Evolutionary conservation across 1,140 invertebrate species (phyloP).

Genomic region (Neoseiulus cucumeris): DNA sequence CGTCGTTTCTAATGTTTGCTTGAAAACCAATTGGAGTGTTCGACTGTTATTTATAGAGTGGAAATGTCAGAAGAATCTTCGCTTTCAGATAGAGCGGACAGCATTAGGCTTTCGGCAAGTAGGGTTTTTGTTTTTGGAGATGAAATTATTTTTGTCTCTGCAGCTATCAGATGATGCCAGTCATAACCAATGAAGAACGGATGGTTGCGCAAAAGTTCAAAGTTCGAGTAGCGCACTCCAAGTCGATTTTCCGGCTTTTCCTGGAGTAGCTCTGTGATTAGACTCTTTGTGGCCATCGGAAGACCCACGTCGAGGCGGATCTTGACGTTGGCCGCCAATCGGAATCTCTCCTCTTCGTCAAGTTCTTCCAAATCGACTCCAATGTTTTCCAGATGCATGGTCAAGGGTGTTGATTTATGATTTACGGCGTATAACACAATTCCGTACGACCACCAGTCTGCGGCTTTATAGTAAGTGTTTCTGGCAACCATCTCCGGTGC

Average conservation of each 20-base stretch:
- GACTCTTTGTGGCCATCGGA: neutral
- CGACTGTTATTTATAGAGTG: too few relatives aligned
- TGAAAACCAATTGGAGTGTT: too few relatives aligned
- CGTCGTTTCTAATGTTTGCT: too few relatives aligned
- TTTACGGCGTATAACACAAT: neutral
- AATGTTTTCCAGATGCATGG: neutral
- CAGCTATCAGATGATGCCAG: neutral
- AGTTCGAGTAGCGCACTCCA: neutral
- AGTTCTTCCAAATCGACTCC: neutral
- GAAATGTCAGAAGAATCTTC: too few relatives aligned
- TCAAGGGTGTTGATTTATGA: neutral
- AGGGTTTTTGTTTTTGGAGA: too few relatives aligned
- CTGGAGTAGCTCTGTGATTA: neutral
- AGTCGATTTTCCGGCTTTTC: neutral
- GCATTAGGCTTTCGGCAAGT: too few relatives aligned
- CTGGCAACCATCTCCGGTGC: neutral
- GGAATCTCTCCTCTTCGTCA: too few relatives aligned
- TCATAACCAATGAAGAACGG: neutral
- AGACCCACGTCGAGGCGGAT: neutral
- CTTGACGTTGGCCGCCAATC: neutral
- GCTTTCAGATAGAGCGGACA: too few relatives aligned
- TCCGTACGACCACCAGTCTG: constrained; percentile 4
- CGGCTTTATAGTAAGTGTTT: neutral
- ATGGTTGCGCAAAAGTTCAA: neutral
- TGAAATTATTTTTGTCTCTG: too few relatives aligned